Base-by-base conservation (phyloP, 2,888 invertebrate genomes). In the Suillia variegata region DNA sequence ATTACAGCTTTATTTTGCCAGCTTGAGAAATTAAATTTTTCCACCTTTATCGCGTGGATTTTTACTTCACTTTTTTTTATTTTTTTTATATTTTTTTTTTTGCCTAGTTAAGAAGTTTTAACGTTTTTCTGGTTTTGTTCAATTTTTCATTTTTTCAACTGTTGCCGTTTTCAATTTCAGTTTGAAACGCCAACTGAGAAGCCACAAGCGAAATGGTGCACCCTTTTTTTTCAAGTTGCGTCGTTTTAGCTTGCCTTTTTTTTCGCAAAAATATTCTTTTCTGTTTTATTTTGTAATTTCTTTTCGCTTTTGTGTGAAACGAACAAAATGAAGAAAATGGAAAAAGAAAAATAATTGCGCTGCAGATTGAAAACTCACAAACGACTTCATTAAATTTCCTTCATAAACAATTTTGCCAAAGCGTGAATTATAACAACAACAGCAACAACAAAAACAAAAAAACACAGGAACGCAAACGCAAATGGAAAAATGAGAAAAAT, bases 21-120 rank as follows among this genome's bases (percentile, higher is more conserved):
- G 62, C 70, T 74, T 75, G 70, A 74, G 74, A 74, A 74, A 74
- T 74, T 74, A 74, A 73, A 74, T 75, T 72, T 71, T 69, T 34
- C 57, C 62, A 58, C 58, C 62, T 58, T 62, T 56, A 53, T 61
- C 50, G 55, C 34, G 24, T 20, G 48, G 20, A 20, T 60, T 12
- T 53, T 50, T 52, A 20, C 38, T 26, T 55, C 52, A 21, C 53
- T 49, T 50, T 38, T 38, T 42, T 71, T 68, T 71, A 62, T 61
- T 67, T 65, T 62, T n/a, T n/a, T n/a, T n/a, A 42, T 15, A 48
- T 55, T 54, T 24, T 55, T 64, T 60, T 62, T 67, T 63, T 64
- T 65, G 64, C 64, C 18, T 42, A 42, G 18, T 17, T 15, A 17
- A 17, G 42, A 15, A 17, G 15, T 18, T 47, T 47, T 1, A 4